Evolutionary conservation across 2,113 vertebrate genomes (phyloP).

Genomic region (Equus quagga): DNA sequence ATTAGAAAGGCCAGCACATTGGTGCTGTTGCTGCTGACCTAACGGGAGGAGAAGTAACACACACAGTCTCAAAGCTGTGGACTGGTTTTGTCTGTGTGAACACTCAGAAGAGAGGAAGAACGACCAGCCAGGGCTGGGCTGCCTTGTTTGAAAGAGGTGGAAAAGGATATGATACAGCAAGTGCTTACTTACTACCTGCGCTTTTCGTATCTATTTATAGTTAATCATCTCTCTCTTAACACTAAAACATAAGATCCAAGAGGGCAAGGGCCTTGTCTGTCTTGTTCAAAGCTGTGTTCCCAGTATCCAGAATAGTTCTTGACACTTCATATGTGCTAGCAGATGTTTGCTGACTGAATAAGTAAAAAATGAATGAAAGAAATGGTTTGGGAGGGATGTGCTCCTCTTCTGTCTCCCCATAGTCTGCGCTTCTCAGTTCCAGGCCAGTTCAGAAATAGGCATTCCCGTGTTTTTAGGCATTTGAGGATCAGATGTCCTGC

Average conservation of each 20-base stretch:
- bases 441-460: background rate
- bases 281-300: background rate
- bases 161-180: background rate
- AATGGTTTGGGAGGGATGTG: background rate
- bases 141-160: background rate
- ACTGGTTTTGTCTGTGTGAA: background rate
- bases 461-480: background rate
- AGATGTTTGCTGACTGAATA: background rate
- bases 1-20: background rate
- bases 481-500: background rate
- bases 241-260: background rate
- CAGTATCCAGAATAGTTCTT: background rate
- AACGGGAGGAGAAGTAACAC: constrained; percentile 8
- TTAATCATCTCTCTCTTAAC: background rate
- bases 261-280: background rate
- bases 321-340: background rate
- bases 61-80: background rate
- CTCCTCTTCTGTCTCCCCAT: background rate
- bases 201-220: background rate
- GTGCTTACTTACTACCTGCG: background rate
- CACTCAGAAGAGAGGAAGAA: background rate
- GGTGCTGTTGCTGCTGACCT: constrained; percentile 21
- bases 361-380: background rate
- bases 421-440: background rate
- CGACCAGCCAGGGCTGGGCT: background rate